Evolutionary conservation across 2,113 vertebrate species (phyloP), one percentile per base, ranked within the genome.

Genomic region (Hippocampus guttulatus): DNA sequence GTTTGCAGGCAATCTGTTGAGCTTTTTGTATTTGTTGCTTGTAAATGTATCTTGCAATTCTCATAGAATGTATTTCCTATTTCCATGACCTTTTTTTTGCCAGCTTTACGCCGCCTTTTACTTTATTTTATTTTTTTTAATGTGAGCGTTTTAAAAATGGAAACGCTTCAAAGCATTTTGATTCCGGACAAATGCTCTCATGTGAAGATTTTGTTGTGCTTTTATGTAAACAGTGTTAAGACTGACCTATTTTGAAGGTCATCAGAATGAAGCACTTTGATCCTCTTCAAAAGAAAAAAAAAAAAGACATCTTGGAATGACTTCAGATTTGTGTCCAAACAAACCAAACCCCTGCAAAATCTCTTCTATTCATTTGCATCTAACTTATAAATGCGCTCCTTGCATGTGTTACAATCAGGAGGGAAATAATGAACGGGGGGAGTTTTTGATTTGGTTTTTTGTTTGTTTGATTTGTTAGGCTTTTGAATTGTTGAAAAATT

Each of bases 11-110:
- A 91, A 91, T 92, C 88, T 87, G 65, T 85, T 83, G 86, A 85
- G 85, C 89, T 92, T 91, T 89, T 85, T 83, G 78, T 90, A 80
- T 77, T 82, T 90, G 77, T 91, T 92, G 83, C 92, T 92, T 92
- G 89, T 85, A 86, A 86, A 69, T 83, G 85, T 69, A 75, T 92
- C 81, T 61, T 91, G 90, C 73, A 82, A 91, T 93, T 94, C 93
- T 93, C 92, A 91, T 92, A 93, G 93, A 93, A 95, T 93, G 91
- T 91, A 87, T 88, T 83, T 80, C 82, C 86, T 88, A 65, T 76
- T 84, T 88, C 40, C 82, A 43, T 85, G 81, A 71, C 60, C 85
- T 75, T 75, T 85, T 85, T 87, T 76, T 73, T 85, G 87, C 74
- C 82, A 79, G 91, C 89, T 92, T 90, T 82, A 79, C 75, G 67